These are phyloP conservation scores for Melanotaenia duboulayi DNA, from an alignment of 2,113 vertebrate species.

Conservation along the genomic window DNA sequence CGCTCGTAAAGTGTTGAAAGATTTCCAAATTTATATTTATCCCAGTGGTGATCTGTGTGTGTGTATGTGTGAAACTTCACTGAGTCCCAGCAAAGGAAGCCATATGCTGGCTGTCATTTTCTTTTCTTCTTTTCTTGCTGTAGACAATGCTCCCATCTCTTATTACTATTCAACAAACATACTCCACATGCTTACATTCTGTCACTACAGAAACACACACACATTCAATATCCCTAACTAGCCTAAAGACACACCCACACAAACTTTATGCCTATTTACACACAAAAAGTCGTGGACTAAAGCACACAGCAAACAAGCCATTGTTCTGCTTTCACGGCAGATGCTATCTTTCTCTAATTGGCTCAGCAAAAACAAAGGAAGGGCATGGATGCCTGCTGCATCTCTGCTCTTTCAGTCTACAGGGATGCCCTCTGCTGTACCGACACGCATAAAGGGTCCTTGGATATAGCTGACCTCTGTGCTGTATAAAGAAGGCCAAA, in stretches of 20 bases:
- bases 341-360: conserved; percentile 82
- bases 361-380: conserved; percentile 82
- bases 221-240: conserved; percentile 41
- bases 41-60: conserved; percentile 36
- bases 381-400: conserved; percentile 74
- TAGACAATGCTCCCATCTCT: conserved; percentile 42
- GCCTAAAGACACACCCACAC: conserved; percentile 56
- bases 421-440: conserved; percentile 66
- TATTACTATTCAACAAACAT: conserved; percentile 62
- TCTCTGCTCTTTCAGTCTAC: conserved; percentile 56
- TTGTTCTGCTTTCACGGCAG: conserved; percentile 81
- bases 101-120: conserved; percentile 77
- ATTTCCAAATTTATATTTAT: conserved; percentile 57
- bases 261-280: conserved; percentile 47
- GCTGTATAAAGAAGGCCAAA: conserved; percentile 52
- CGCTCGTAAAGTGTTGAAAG: conserved; percentile 46
- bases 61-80: conserved; percentile 36
- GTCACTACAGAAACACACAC: conserved; percentile 54
- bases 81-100: conserved; percentile 70
- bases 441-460: conserved; percentile 56
- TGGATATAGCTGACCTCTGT: conserved; percentile 69
- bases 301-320: conserved; percentile 70
- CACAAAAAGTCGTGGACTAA: conserved; percentile 20
- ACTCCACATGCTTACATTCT: conserved; percentile 41
- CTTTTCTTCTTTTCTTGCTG: conserved; percentile 66